These are phyloP conservation scores for Chouioia cunea DNA, from an alignment of 2,888 invertebrate genomes.

Conservation along the genomic window DNA sequence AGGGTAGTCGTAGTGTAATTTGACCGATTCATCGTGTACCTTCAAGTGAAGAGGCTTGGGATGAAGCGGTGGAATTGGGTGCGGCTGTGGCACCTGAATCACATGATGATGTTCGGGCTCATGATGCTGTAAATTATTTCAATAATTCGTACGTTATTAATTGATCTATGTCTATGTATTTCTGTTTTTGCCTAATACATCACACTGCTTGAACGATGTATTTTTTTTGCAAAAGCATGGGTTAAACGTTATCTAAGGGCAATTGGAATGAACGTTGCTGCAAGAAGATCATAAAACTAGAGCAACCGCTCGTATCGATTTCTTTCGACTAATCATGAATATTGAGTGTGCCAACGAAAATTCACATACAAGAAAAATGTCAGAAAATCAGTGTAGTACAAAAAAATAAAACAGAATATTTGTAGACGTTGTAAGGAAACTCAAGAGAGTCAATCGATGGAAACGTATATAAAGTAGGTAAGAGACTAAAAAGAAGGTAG, in stretches of 20 bases:
- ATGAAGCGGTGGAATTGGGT: slow-evolving; percentile 61
- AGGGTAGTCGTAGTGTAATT: slow-evolving; percentile 60
- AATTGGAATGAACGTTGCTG: background rate
- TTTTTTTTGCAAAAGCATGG: too few relatives aligned
- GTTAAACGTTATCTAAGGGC: too few relatives aligned
- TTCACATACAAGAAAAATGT: too few relatives aligned
- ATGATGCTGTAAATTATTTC: slow-evolving; percentile 41
- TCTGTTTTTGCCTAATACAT: too few relatives aligned
- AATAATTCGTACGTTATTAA: background rate
- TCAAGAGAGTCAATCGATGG: too few relatives aligned
- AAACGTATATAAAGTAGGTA: background rate
- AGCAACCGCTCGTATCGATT: too few relatives aligned
- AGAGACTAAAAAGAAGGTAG: slow-evolving; percentile 4
- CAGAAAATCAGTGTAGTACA: background rate
- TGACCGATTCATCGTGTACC: slow-evolving; percentile 56
- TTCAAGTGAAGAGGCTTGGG: slow-evolving; percentile 63
- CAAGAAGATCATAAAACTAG: background rate
- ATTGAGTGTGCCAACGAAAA: too few relatives aligned
- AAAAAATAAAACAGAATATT: background rate
- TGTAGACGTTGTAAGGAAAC: background rate
- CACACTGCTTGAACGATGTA: too few relatives aligned
- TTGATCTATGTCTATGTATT: background rate
- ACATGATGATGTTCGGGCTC: slow-evolving; percentile 51
- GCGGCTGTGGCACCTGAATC: slow-evolving; percentile 61
- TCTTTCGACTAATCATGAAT: too few relatives aligned